These are phyloP conservation scores for Propithecus deckenii DNA, from an alignment of 2,797 vertebrate species.

Conservation along the genomic window DNA sequence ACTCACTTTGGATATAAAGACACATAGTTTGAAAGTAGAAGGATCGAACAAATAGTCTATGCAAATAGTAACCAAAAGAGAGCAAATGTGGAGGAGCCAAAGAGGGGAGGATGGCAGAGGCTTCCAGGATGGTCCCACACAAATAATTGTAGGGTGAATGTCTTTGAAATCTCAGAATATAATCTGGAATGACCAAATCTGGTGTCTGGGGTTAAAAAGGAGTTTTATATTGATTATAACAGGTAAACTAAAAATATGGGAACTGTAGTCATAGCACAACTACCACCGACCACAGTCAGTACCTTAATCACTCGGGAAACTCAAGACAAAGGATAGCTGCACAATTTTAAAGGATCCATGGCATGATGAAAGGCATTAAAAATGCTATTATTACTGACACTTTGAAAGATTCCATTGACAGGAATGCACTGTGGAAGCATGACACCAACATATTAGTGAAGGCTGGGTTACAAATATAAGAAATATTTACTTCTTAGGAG, in stretches of 20 bases:
- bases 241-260: not conserved
- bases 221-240: not conserved
- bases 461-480: not conserved
- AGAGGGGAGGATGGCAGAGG: not conserved
- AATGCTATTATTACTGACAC: not conserved
- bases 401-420: not conserved
- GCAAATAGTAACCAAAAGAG: not conserved
- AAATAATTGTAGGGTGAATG: not conserved
- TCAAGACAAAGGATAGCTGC: not conserved
- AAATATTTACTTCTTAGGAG: not conserved
- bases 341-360: not conserved
- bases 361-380: not conserved
- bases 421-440: not conserved
- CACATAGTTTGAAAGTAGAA: not conserved
- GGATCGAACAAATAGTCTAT: not conserved
- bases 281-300: rapidly evolving
- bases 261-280: not conserved
- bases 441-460: not conserved
- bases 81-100: not conserved
- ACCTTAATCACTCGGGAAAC: not conserved
- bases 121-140: not conserved
- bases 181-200: not conserved
- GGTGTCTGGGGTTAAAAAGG: not conserved
- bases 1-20: not conserved
- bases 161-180: not conserved